A percentile compares a stretch with the other conserved stretches of the same genome.
Conservation (phyloP, 2,797 vertebrate genomes). For the Mus caroli region DNA sequence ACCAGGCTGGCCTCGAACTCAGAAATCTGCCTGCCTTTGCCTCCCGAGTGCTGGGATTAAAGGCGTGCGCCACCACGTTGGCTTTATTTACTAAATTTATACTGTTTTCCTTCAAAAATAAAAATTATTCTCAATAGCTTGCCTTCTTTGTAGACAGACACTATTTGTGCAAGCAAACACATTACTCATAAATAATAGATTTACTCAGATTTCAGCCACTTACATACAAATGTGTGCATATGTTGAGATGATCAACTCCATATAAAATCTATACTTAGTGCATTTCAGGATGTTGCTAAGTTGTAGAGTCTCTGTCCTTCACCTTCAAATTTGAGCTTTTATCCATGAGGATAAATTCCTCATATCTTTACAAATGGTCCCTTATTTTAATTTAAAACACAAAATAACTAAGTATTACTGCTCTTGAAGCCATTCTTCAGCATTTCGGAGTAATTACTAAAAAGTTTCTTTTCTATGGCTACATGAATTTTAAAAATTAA, state of each 20-base stretch:
- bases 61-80: no score
- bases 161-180: background rate
- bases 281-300: background rate
- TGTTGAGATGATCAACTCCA: background rate
- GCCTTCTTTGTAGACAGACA: background rate
- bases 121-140: background rate
- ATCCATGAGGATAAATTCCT: background rate
- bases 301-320: background rate
- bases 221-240: background rate
- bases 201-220: background rate
- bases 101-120: background rate
- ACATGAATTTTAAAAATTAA: slow-evolving; percentile 75
- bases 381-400: slow-evolving; percentile 34
- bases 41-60: no score
- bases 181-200: background rate
- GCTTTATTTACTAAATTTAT: background rate
- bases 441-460: slow-evolving; percentile 50
- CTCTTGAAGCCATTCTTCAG: background rate
- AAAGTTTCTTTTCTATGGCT: slow-evolving; percentile 61
- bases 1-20: no score
- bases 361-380: background rate
- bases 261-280: background rate
- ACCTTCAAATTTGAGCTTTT: background rate
- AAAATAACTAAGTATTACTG: slow-evolving; percentile 48
- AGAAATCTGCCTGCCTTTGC: no score